Evolutionary conservation across 2,888 invertebrate species (phyloP), one percentile per base, ranked within the genome.

Genomic region (Mimumesa dahlbomi): DNA sequence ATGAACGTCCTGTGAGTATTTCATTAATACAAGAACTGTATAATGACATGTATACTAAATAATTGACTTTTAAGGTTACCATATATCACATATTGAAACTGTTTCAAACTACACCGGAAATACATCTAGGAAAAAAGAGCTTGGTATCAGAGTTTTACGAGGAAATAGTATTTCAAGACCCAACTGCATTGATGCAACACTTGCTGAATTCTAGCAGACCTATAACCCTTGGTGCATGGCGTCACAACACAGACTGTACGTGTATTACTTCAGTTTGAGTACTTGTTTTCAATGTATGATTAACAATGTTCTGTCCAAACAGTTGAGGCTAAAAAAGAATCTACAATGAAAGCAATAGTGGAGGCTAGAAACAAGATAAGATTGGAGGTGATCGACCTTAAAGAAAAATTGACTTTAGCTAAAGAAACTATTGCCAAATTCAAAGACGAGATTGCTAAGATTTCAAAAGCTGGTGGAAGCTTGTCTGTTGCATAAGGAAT

Each of bases 121-220:
- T 89, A 65, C 88, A 89, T 57, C 68, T 89, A 9, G 93, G 93
- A 21, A 92, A 94, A 76, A 94, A 94, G 82, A 92, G 93, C 18
- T 90, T 98, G 0, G 96, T 98, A 7, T 96, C 97, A 0, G 98
- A 99, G 90, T 95, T 94, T 69, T 99, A 98, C 85, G 98, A 98
- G 88, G 98, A 98, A 91, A 95, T 98, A 56, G 96, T 98, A 0
- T 97, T 97, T 85, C 96, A 96, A 89, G 96, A 97, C 87, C 96
- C 96, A 0, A 96, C 96, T 0, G 95, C 95, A 69, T 90, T 96
- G 75, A 97, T 98, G 97, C 96, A 97, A 84, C 96, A 97, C 85
- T 91, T 97, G 22, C 90, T 98, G 38, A 95, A 93, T 67, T 94
- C 92, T 79, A 93, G 94, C 0, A 94, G 95, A 82, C 95, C 94